Evolutionary conservation across 2,888 invertebrate genomes (phyloP).

Genomic region (Nesidiocoris tenuis): DNA sequence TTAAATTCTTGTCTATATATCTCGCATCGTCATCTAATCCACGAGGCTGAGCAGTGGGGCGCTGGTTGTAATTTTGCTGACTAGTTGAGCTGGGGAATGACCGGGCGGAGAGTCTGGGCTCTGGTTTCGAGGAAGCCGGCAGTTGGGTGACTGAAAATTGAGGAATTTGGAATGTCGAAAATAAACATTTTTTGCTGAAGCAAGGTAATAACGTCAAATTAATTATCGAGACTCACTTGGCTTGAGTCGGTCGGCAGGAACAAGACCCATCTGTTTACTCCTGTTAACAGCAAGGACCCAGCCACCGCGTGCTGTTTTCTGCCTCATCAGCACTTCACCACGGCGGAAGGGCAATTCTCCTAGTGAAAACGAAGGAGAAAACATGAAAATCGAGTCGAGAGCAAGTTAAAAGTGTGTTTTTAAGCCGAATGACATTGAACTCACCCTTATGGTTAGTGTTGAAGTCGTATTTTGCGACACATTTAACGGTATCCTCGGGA

Average conservation of each 20-base stretch:
- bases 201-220: no score
- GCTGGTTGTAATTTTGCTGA: no score
- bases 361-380: not conserved
- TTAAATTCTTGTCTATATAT: no score
- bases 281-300: conserved; percentile 4
- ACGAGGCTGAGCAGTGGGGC: no score
- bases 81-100: no score
- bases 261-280: conserved; percentile 5
- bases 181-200: no score
- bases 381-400: no score
- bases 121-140: no score
- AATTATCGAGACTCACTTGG: conserved; percentile 22
- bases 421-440: not conserved
- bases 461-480: conserved; percentile 24
- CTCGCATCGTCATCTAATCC: no score
- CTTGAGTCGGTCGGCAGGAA: conserved; percentile 17
- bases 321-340: conserved; percentile 8
- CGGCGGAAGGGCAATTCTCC: conserved; percentile 20
- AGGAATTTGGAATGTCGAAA: no score
- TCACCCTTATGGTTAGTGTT: conserved; percentile 23
- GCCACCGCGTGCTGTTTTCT: conserved; percentile 5
- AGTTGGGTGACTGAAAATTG: no score
- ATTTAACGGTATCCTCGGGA: conserved; percentile 22
- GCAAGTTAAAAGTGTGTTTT: not conserved
- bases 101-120: no score